A percentile compares a stretch with the other conserved stretches of the same genome.
phyloP scores from a whole-genome alignment of 1,140 invertebrate species.

The Panulirus ornatus region DNA sequence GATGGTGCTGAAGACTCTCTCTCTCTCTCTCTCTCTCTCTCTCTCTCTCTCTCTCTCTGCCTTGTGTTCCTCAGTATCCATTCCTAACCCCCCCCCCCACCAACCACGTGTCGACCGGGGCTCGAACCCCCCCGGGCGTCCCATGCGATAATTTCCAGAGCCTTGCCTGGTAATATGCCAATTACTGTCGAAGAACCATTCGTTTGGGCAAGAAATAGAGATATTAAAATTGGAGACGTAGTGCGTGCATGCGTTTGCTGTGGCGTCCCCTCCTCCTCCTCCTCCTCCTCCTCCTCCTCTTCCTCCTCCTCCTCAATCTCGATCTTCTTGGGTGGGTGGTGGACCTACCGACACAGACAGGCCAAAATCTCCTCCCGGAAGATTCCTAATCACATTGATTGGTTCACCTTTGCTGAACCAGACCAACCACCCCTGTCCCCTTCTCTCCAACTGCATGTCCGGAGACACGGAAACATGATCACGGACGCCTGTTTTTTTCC shows the following conservation, averaged over 20 bases:
- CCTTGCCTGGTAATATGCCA: constrained; percentile 27
- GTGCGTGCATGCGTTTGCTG: not conserved
- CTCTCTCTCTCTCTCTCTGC: not conserved
- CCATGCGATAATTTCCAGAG: constrained; percentile 34
- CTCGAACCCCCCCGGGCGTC: not conserved
- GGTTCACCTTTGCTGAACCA: no score
- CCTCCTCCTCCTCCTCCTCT: not conserved
- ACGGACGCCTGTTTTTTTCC: not conserved
- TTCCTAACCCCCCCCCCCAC: not conserved
- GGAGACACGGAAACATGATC: not conserved
- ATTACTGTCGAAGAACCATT: constrained; percentile 44
- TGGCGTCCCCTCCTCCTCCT: constrained; percentile 33
- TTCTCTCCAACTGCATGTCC: not conserved
- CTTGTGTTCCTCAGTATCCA: not conserved
- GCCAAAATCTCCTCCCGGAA: not conserved
- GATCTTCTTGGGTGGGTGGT: not conserved
- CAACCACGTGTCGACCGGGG: no score
- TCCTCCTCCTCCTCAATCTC: not conserved
- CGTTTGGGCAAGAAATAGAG: constrained; percentile 41
- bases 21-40: not conserved
- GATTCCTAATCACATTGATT: not conserved
- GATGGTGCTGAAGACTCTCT: constrained; percentile 24
- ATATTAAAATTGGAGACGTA: constrained; percentile 41
- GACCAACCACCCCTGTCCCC: not conserved
- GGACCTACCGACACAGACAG: not conserved